Evolutionary conservation across 2,888 invertebrate species (phyloP).

Genomic region (Ornithoptera priamus): DNA sequence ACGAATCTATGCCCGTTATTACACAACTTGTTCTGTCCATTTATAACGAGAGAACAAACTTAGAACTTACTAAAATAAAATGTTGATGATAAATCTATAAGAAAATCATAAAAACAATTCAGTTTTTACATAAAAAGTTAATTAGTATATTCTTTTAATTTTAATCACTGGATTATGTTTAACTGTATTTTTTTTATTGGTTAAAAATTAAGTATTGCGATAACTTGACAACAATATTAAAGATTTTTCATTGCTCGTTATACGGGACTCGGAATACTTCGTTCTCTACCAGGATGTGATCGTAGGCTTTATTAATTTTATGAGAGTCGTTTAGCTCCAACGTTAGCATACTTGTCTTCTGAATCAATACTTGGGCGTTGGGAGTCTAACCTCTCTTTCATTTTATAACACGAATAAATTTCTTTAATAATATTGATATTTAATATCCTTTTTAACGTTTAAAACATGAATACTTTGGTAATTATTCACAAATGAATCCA

Average conservation of each 20-base stretch:
- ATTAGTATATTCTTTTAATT: no score
- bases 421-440: no score
- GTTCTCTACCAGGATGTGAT: slow-evolving; percentile 3
- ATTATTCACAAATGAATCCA: no score
- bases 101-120: no score
- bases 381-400: neutral
- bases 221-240: neutral
- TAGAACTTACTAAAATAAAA: no score
- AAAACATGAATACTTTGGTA: no score
- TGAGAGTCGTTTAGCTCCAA: slow-evolving; percentile 2
- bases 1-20: no score
- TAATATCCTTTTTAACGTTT: no score
- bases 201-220: neutral
- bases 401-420: neutral
- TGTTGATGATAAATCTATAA: no score
- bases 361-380: slow-evolving; percentile 7
- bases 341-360: slow-evolving; percentile 15
- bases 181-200: neutral
- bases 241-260: neutral
- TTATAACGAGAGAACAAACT: no score
- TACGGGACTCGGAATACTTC: slow-evolving; percentile 2
- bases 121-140: no score
- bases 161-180: neutral
- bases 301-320: slow-evolving; percentile 11
- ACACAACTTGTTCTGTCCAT: neutral